Evolutionary conservation across 2,888 invertebrate species (phyloP).

Genomic region (Heliothis peltigera): DNA sequence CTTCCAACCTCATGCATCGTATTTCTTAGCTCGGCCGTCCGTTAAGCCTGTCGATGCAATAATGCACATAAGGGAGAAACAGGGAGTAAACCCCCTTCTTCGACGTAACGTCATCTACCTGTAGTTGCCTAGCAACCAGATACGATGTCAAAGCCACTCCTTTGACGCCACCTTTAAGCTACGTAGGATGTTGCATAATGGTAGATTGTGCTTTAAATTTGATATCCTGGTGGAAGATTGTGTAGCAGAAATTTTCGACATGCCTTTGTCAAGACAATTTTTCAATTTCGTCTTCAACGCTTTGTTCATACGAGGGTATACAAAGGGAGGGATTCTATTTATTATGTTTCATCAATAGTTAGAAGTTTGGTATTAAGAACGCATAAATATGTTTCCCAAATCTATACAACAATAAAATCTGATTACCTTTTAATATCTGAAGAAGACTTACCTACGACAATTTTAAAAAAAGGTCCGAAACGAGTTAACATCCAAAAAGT

Average conservation of each 20-base stretch:
- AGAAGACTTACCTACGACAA: no score
- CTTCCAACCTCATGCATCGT: slow-evolving; percentile 18
- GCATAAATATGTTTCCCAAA: background rate
- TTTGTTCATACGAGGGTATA: background rate
- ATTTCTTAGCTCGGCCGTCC: slow-evolving; percentile 24
- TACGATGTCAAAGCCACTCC: slow-evolving; percentile 56
- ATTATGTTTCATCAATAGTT: no score
- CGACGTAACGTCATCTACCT: slow-evolving; percentile 38
- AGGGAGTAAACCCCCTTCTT: slow-evolving; percentile 27
- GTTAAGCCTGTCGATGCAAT: slow-evolving; percentile 48
- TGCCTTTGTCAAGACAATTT: background rate
- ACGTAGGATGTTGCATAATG: slow-evolving; percentile 4
- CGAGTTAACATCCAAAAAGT: background rate
- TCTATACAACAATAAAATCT: background rate
- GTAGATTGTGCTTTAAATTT: slow-evolving; percentile 15
- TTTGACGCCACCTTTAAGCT: slow-evolving; percentile 21
- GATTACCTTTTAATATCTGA: background rate
- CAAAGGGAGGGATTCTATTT: no score
- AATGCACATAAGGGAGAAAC: slow-evolving; percentile 35
- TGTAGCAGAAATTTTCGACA: background rate
- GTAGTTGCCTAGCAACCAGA: slow-evolving; percentile 53
- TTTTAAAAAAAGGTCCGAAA: no score
- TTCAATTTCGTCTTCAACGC: background rate
- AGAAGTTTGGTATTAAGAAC: no score
- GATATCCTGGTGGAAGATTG: background rate